Evolutionary conservation across 2,797 vertebrate species (phyloP), one percentile per base, ranked within the genome.

Genomic region (Sylvilagus floridanus): DNA sequence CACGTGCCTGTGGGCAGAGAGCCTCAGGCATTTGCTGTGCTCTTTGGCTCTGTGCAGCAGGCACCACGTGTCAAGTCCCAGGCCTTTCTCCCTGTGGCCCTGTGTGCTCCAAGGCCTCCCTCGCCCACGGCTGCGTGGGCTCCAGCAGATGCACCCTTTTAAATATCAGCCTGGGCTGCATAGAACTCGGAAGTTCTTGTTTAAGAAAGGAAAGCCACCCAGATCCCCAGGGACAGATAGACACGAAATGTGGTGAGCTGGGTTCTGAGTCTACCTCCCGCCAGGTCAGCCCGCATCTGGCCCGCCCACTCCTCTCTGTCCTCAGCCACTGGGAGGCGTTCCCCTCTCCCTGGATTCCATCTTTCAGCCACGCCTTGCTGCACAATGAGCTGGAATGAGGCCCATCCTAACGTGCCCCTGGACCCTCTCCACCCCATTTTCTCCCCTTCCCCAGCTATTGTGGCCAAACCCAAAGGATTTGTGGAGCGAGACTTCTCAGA

Each of bases 401-500:
- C 21, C 24, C 37, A 30, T 82, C 50, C 68, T 79, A 42, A 65
- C 47, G 69, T 4, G 57, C 72, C 37, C 82, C 24, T 73, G 1
- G 52, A 60, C 83, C 13, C 47, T 82, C 66, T 77, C 63, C 7
- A 66, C 54, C 79, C 24, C 24, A 0, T 11, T 81, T 47, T 60
- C 76, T 72, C 73, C 77, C 24, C 21, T 2, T 77, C 88, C 89
- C 85, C 96, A 99, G 99, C 98, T 95, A 99, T 97, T 2, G 57
- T 97, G 52, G 99, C 99, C 98, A 99, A 98, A 92, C 97, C 98
- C 28, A 98, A 98, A 4, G 99, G 98, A 92, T 99, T 99, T 96
- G 97, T 91, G 0, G 98, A 99, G 57, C 96, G 98, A 24, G 98
- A 99, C 97, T 99, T 99, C 98, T 98, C 96, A 10, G 99, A 99